A percentile compares a stretch with the other conserved stretches of the same genome.
phyloP scores from a whole-genome alignment of 2,113 vertebrate species.

The Rhombomys opimus region DNA sequence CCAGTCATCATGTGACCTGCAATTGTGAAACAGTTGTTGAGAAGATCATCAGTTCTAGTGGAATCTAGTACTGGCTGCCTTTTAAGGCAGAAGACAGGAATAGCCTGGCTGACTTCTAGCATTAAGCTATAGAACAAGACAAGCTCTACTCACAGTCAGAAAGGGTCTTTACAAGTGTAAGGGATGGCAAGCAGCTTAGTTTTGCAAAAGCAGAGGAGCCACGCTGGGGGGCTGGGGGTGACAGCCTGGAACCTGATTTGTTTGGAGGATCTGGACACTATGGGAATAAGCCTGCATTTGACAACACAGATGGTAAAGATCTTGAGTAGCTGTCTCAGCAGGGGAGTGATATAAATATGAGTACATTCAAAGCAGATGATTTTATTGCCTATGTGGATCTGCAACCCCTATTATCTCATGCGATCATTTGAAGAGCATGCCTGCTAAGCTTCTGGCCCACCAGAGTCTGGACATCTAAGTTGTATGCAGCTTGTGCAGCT shows the following conservation, averaged over 20 bases:
- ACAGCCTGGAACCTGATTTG: slow-evolving; percentile 55
- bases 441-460: not conserved
- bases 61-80: slow-evolving; percentile 1
- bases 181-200: slow-evolving; percentile 56
- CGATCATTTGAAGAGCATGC: slow-evolving; percentile 50
- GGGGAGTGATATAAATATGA: slow-evolving; percentile 55
- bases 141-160: not conserved
- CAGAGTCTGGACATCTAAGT: slow-evolving; percentile 44
- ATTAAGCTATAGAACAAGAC: slow-evolving; percentile 39
- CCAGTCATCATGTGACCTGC: not conserved
- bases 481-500: slow-evolving; percentile 65
- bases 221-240: not conserved
- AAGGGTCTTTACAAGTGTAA: slow-evolving; percentile 42
- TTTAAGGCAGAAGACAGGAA: not conserved
- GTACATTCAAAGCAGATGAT: slow-evolving; percentile 55
- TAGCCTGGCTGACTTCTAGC: not conserved
- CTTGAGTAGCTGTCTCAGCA: slow-evolving; percentile 57
- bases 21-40: not conserved
- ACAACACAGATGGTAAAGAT: slow-evolving; percentile 63
- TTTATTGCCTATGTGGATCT: slow-evolving; percentile 48
- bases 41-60: slow-evolving; percentile 1
- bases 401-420: slow-evolving; percentile 29
- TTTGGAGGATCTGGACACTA: slow-evolving; percentile 56
- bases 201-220: slow-evolving; percentile 63
- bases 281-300: slow-evolving; percentile 54